Conservation (phyloP, 2,888 invertebrate species). For the Caenorhabditis parvicauda region DNA sequence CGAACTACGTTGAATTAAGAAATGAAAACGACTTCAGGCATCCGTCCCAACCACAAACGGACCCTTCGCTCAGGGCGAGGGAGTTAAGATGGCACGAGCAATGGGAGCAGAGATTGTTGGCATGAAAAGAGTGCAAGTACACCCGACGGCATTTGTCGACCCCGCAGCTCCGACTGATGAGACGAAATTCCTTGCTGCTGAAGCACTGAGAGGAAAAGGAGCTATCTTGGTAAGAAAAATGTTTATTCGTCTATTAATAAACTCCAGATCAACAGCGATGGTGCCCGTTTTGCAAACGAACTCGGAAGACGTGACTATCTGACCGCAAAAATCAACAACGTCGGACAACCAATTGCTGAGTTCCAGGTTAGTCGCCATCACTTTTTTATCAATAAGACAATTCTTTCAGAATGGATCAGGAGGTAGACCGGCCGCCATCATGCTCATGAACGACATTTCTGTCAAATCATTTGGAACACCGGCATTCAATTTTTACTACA, state of each 20-base stretch:
- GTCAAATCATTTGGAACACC: conserved; percentile 60
- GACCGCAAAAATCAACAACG: conserved; percentile 45
- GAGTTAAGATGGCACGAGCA: conserved; percentile 58
- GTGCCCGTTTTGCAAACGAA: conserved; percentile 60
- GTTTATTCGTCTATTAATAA: not conserved
- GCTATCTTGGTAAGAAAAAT: conserved; percentile 45
- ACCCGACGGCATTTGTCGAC: conserved; percentile 61
- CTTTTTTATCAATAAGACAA: not conserved
- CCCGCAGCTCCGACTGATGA: conserved; percentile 52
- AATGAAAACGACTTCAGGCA: conserved; percentile 6
- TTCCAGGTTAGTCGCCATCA: conserved; percentile 17
- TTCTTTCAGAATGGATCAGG: conserved; percentile 36
- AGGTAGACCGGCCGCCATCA: conserved; percentile 35
- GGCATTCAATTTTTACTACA: conserved; percentile 61
- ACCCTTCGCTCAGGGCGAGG: conserved; percentile 58
- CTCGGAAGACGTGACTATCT: conserved; percentile 60
- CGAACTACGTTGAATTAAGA: conserved; percentile 8
- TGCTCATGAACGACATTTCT: conserved; percentile 54
- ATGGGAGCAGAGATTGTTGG: conserved; percentile 59
- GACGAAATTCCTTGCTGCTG: conserved; percentile 62
- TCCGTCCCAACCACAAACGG: conserved; percentile 61
- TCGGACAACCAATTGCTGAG: conserved; percentile 40
- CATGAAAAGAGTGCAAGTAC: conserved; percentile 59
- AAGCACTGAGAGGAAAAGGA: conserved; percentile 62
- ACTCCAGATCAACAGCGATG: conserved; percentile 49